phyloP scores from a whole-genome alignment of 2,797 vertebrate genomes.

The Anas acuta region DNA sequence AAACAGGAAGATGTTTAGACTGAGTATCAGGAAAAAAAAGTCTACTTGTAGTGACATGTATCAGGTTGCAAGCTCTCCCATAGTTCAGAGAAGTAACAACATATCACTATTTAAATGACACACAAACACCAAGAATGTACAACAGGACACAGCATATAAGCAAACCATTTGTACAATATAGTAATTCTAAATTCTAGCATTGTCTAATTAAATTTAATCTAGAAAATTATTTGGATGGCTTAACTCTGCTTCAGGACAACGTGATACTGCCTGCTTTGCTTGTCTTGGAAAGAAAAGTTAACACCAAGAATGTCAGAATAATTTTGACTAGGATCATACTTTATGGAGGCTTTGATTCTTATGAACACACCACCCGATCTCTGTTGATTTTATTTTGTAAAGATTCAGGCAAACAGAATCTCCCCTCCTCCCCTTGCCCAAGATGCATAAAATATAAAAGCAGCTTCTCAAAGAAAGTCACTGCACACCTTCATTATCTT shows the following conservation, averaged over 20 bases:
- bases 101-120: not conserved
- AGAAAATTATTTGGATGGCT: not conserved
- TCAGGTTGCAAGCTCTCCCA: not conserved
- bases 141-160: not conserved
- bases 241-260: not conserved
- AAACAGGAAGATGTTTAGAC: not conserved
- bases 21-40: not conserved
- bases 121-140: not conserved
- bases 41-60: not conserved
- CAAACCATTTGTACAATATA: not conserved
- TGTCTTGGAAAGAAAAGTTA: not conserved
- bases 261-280: not conserved
- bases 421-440: too few species aligned
- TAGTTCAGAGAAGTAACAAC: not conserved
- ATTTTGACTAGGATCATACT: not conserved
- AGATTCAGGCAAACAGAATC: not conserved
- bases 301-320: rapidly evolving
- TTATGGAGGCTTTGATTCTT: not conserved
- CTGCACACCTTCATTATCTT: not conserved
- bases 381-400: not conserved
- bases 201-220: not conserved
- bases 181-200: not conserved
- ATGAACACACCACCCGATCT: not conserved
- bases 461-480: not conserved
- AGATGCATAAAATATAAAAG: not conserved